phyloP scores from a whole-genome alignment of 2,797 vertebrate genomes.

The Alouatta caraya region DNA sequence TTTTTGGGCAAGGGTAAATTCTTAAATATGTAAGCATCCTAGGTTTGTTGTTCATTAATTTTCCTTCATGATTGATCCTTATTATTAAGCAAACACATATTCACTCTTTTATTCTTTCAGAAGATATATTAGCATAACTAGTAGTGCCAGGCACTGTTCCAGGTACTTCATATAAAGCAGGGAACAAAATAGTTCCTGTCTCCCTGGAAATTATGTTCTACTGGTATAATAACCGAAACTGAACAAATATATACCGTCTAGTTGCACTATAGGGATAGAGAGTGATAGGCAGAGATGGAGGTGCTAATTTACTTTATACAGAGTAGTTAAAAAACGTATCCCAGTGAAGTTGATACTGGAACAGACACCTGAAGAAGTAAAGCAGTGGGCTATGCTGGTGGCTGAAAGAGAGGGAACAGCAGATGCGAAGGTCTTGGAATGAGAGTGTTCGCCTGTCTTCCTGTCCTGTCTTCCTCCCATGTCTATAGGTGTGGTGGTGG shows the following conservation, averaged over 20 bases:
- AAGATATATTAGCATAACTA: background rate
- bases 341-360: background rate
- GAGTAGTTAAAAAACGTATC: background rate
- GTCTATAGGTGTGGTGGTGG: accelerated
- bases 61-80: background rate
- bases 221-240: background rate
- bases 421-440: background rate
- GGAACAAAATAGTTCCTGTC: background rate
- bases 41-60: background rate
- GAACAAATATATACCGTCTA: background rate
- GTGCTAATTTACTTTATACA: background rate
- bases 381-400: background rate
- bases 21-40: background rate
- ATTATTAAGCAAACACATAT: background rate
- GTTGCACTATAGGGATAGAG: background rate
- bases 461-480: background rate
- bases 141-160: background rate
- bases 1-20: background rate
- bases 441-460: background rate
- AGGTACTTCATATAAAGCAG: background rate
- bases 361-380: background rate
- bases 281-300: background rate
- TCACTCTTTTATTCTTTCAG: background rate
- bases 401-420: background rate
- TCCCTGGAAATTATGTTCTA: background rate